Percentiles rank a stretch among this genome's conserved stretches.
These are phyloP conservation scores for Mus pahari DNA, from an alignment of 2,113 vertebrate species.

Conservation along the genomic window DNA sequence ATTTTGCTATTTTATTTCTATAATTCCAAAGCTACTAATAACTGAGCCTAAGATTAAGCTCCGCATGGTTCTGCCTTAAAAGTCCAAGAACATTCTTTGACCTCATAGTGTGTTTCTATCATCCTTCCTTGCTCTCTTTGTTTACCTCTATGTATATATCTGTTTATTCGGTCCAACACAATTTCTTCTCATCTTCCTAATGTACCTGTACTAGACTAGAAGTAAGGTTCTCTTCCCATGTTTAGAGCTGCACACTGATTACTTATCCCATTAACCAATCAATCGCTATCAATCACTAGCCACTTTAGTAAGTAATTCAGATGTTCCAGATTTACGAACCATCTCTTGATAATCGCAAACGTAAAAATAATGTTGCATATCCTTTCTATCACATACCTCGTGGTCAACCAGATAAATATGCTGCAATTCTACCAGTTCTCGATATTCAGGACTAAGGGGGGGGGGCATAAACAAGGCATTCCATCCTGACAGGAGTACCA, in stretches of 20 bases:
- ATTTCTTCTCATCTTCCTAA: neutral
- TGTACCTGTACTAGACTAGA: neutral
- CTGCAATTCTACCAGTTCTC: neutral
- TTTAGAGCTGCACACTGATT: neutral
- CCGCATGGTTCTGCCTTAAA: neutral
- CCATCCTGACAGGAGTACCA: no score
- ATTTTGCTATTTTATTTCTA: neutral
- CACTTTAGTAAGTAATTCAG: neutral
- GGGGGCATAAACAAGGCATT: neutral
- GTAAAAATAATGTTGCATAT: neutral
- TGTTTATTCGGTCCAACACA: neutral
- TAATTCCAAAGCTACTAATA: neutral
- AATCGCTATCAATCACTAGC: neutral
- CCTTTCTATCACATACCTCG: neutral
- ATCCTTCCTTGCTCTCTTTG: neutral
- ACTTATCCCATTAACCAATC: neutral
- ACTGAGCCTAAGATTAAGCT: neutral
- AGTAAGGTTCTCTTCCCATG: neutral
- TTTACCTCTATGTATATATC: slow-evolving; percentile 13
- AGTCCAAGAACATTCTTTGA: neutral
- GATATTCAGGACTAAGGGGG: neutral
- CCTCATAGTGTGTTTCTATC: neutral
- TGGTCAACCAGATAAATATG: neutral
- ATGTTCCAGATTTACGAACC: neutral
- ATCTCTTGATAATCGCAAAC: neutral